Conservation (phyloP, 2,888 invertebrate species). For the Erannis defoliaria region DNA sequence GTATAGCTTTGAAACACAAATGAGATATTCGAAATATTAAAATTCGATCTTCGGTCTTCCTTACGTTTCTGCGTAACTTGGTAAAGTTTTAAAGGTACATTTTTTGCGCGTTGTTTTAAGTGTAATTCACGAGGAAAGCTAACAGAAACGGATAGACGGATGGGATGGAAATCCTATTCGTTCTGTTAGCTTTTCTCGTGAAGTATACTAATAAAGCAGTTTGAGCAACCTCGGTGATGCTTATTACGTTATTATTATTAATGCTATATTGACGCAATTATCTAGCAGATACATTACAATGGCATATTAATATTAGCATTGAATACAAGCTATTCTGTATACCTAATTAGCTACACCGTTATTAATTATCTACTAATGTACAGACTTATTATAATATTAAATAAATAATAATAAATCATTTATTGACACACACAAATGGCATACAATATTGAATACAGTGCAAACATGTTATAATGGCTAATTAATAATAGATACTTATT, state of each 20-base stretch:
- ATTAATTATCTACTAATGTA: conserved; percentile 1
- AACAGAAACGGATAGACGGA: too few species aligned
- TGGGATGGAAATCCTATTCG: conserved; percentile 58
- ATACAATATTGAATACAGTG: too few species aligned
- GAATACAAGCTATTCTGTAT: conserved; percentile 15
- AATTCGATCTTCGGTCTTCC: conserved; percentile 32
- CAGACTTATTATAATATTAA: too few species aligned
- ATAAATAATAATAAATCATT: too few species aligned
- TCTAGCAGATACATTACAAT: conserved; percentile 59
- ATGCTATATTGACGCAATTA: conserved; percentile 67
- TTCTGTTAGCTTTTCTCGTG: conserved; percentile 56
- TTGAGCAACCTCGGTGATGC: conserved; percentile 42
- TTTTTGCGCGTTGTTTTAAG: conserved; percentile 45
- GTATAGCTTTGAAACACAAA: conserved; percentile 48
- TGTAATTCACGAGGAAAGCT: too few species aligned
- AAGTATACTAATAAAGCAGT: conserved; percentile 47
- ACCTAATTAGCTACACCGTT: neutral
- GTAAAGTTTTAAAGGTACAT: conserved; percentile 50
- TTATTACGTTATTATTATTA: conserved; percentile 70
- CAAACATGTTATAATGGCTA: too few species aligned
- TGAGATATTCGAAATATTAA: conserved; percentile 41
- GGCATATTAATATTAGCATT: conserved; percentile 55
- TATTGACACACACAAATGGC: too few species aligned
- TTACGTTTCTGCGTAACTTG: conserved; percentile 29
- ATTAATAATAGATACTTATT: too few species aligned